Conservation (phyloP, 2,113 vertebrate genomes). For the Phalacrocorax pelagicus region DNA sequence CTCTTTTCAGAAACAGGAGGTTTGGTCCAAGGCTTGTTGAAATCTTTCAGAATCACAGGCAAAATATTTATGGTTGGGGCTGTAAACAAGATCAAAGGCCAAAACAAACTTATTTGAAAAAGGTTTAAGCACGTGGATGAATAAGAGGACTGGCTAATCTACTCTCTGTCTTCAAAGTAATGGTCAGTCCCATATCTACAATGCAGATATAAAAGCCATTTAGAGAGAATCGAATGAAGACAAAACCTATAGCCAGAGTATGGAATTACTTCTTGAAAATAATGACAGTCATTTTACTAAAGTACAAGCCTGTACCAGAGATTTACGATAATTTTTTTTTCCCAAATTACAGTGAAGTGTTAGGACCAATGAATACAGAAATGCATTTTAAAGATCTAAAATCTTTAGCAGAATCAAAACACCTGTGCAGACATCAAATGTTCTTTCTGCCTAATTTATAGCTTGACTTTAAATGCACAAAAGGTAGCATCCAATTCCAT, state of each 20-base stretch:
- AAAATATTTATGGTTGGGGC: neutral
- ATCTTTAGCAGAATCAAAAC: neutral
- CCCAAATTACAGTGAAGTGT: neutral
- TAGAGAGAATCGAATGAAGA: neutral
- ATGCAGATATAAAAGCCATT: neutral
- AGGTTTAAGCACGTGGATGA: neutral
- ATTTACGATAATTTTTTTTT: neutral
- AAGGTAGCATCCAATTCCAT: neutral
- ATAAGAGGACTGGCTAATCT: neutral
- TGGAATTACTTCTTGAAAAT: constrained; percentile 2
- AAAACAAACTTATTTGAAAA: neutral
- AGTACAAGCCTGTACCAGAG: neutral
- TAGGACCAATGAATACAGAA: neutral
- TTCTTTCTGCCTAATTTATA: constrained; percentile 27
- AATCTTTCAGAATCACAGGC: neutral
- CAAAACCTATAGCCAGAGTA: neutral
- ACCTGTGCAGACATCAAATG: neutral
- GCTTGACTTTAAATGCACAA: neutral
- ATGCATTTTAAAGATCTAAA: neutral
- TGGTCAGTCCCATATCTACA: neutral
- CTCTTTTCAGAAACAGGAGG: neutral
- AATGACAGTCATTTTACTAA: neutral
- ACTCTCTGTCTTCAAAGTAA: neutral
- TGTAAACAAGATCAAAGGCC: neutral
- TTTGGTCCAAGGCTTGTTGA: neutral